These are phyloP conservation scores for Gymnopithys bicolor DNA, from an alignment of 2,797 vertebrate genomes.

Conservation along the genomic window DNA sequence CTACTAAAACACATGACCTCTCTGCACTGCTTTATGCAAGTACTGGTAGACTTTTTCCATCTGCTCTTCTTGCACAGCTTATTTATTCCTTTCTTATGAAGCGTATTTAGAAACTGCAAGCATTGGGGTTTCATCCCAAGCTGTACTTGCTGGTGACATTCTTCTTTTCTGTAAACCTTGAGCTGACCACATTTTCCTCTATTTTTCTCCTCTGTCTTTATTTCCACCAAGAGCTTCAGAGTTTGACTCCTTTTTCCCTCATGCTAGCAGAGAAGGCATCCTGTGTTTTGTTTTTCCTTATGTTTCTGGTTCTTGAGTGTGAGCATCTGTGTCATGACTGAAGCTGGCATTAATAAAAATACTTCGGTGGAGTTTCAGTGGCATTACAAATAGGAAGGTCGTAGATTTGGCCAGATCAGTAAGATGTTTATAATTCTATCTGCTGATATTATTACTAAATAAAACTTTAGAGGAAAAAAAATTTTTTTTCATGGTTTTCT, in stretches of 20 bases:
- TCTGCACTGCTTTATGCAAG: accelerated
- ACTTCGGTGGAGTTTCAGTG: background rate
- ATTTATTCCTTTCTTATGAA: background rate
- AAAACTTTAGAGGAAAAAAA: background rate
- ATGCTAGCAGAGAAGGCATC: background rate
- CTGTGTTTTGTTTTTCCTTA: background rate
- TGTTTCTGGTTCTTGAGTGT: background rate
- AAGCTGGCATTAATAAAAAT: slow-evolving; percentile 18
- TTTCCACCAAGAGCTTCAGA: background rate
- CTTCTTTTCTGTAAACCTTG: background rate
- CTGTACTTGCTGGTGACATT: background rate
- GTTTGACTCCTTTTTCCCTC: background rate
- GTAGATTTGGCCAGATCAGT: slow-evolving; percentile 31
- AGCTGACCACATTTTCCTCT: background rate
- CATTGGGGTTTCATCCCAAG: background rate
- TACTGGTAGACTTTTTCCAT: background rate
- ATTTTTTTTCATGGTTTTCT: too few species aligned
- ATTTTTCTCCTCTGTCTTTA: background rate
- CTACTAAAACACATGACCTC: accelerated
- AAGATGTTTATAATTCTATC: slow-evolving; percentile 23
- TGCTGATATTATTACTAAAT: background rate
- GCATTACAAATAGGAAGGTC: slow-evolving; percentile 10
- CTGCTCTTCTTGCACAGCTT: background rate
- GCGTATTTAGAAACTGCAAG: background rate
- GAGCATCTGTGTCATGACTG: background rate